phyloP scores from a whole-genome alignment of 2,113 vertebrate genomes.

The Catagonus wagneri region DNA sequence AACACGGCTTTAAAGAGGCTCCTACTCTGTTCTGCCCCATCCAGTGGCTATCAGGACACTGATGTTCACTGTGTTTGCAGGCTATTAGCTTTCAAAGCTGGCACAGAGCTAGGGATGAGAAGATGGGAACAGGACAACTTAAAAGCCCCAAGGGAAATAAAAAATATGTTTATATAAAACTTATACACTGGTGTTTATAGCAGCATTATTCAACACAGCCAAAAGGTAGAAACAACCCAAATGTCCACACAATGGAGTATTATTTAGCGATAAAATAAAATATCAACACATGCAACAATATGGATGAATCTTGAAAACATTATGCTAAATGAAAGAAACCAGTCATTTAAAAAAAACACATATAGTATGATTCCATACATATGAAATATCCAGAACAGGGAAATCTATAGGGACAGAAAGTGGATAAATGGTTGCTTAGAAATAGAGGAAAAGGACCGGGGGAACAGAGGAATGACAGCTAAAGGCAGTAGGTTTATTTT shows the following conservation, averaged over 20 bases:
- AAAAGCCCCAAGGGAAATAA: background rate
- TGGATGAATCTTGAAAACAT: background rate
- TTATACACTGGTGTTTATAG: background rate
- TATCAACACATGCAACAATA: background rate
- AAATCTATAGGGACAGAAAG: no score
- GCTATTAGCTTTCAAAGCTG: background rate
- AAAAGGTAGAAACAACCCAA: constrained; percentile 18
- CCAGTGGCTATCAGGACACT: background rate
- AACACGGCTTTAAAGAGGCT: background rate
- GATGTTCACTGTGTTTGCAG: background rate
- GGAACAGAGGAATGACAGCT: background rate
- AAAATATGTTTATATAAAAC: background rate
- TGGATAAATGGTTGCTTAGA: background rate
- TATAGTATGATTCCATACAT: background rate
- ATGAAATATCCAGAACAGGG: background rate
- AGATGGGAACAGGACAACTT: background rate
- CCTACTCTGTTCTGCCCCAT: background rate
- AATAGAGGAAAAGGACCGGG: background rate
- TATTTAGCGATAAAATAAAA: background rate
- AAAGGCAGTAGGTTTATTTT: background rate
- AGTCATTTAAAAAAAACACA: background rate
- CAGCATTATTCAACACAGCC: background rate
- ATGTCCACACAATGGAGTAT: background rate
- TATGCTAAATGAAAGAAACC: background rate
- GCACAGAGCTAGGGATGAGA: background rate